Evolutionary conservation across 2,888 invertebrate genomes (phyloP).

Genomic region (Stenichneumon culpator): DNA sequence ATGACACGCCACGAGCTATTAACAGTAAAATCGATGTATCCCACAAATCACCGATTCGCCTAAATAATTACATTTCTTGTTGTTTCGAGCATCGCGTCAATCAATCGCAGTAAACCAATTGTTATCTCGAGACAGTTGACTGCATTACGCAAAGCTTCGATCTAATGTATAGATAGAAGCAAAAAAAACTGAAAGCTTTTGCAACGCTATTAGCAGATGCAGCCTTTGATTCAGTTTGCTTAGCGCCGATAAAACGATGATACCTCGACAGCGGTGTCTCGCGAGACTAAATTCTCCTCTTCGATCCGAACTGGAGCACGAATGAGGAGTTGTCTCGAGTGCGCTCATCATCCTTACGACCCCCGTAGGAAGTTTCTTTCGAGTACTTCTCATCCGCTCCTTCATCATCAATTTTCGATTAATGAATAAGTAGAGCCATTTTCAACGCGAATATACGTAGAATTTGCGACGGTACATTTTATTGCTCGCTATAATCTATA

Average conservation of each 20-base stretch:
- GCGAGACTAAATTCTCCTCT: conserved; percentile 43
- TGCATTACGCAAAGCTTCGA: background rate
- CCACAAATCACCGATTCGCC: conserved; percentile 50
- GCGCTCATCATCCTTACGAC: conserved; percentile 65
- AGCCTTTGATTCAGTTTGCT: conserved; percentile 41
- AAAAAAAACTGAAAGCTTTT: background rate
- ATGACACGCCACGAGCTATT: conserved; percentile 4
- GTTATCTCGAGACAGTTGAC: background rate
- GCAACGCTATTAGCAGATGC: background rate
- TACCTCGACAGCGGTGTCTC: conserved; percentile 26
- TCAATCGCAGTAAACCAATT: conserved; percentile 18
- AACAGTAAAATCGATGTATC: conserved; percentile 12
- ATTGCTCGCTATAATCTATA: background rate
- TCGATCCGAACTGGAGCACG: conserved; percentile 29
- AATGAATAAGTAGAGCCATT: conserved; percentile 53
- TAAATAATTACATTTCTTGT: conserved; percentile 59
- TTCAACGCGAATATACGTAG: background rate
- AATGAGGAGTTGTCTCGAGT: too few species aligned
- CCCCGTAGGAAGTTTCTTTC: conserved; percentile 63
- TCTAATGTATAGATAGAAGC: background rate
- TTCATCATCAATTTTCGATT: conserved; percentile 37
- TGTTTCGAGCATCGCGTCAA: conserved; percentile 31
- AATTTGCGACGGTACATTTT: background rate
- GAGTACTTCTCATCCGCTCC: conserved; percentile 56
- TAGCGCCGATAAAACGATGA: conserved; percentile 44